Percentiles rank a stretch among this genome's conserved stretches.
phyloP scores from a whole-genome alignment of 2,797 vertebrate species.

The Labroides dimidiatus region DNA sequence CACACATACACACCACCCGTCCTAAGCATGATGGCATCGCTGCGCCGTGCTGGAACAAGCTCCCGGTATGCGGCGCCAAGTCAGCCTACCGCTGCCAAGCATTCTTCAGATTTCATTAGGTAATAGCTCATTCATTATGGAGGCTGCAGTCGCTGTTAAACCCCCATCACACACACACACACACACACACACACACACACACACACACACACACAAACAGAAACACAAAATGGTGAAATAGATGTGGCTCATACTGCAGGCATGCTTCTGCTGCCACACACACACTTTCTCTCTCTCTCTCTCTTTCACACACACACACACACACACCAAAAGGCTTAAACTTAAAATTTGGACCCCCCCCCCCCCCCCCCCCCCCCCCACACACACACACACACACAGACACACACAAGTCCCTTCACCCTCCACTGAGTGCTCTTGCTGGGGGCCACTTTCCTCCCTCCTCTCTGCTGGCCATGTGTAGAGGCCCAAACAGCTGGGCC shows the following conservation, averaged over 20 bases:
- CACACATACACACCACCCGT: conserved; percentile 26
- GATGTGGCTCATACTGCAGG: conserved; percentile 24
- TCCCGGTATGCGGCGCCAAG: conserved; percentile 66
- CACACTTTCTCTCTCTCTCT: neutral
- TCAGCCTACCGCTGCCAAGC: conserved; percentile 68
- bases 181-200: conserved; percentile 29
- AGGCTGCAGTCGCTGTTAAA: conserved; percentile 70
- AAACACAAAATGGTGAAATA: conserved; percentile 28
- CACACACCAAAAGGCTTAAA: conserved; percentile 31
- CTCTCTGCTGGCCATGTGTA: conserved; percentile 55
- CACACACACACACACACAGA: neutral
- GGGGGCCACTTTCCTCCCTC: conserved; percentile 45
- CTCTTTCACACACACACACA: conserved; percentile 38
- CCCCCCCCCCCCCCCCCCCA: conserved; percentile 36
- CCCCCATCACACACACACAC: conserved; percentile 49
- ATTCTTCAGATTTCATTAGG: conserved; percentile 82
- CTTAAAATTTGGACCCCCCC: conserved; percentile 50
- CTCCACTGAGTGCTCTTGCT: conserved; percentile 65
- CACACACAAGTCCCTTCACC: conserved; percentile 54
- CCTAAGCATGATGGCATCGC: conserved; percentile 73
- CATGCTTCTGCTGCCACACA: conserved; percentile 2
- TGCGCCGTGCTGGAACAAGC: conserved; percentile 67
- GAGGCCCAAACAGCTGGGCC: conserved; percentile 65
- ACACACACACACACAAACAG: conserved; percentile 24
- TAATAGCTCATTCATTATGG: conserved; percentile 81